These are phyloP conservation scores for Calyptommatus sinebrachiatus DNA, from an alignment of 2,113 vertebrate genomes.

Conservation along the genomic window DNA sequence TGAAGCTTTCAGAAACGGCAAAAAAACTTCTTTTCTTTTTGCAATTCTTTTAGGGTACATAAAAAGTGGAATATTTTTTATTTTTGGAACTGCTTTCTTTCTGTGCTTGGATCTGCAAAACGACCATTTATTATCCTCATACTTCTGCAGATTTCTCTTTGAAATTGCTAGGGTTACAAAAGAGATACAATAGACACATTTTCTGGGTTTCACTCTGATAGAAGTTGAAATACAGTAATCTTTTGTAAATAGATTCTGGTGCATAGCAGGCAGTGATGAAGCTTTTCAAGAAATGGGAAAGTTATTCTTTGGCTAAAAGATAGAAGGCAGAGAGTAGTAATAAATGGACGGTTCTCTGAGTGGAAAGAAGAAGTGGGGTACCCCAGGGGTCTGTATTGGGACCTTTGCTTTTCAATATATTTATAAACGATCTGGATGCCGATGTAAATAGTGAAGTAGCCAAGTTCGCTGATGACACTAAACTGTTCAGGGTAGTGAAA, in stretches of 20 bases:
- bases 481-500: no score
- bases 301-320: no score
- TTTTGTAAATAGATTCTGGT: slow-evolving; percentile 54
- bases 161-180: not conserved
- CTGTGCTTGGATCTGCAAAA: not conserved
- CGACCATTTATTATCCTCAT: not conserved
- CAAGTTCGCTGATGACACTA: no score
- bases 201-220: slow-evolving; percentile 47
- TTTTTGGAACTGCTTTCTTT: not conserved
- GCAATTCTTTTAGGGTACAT: not conserved
- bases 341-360: no score
- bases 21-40: not conserved
- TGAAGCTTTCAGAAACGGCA: not conserved
- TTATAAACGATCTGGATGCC: no score
- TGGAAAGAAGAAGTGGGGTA: no score
- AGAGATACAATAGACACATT: slow-evolving; percentile 29
- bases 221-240: slow-evolving; percentile 40
- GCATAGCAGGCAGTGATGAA: slow-evolving; percentile 6
- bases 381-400: no score
- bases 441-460: no score
- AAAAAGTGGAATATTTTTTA: not conserved
- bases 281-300: slow-evolving; percentile 51
- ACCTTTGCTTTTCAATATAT: no score
- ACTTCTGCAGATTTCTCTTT: slow-evolving; percentile 19
- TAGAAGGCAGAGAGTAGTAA: no score